Evolutionary conservation across 2,797 vertebrate genomes (phyloP).

Genomic region (Myotis myotis): DNA sequence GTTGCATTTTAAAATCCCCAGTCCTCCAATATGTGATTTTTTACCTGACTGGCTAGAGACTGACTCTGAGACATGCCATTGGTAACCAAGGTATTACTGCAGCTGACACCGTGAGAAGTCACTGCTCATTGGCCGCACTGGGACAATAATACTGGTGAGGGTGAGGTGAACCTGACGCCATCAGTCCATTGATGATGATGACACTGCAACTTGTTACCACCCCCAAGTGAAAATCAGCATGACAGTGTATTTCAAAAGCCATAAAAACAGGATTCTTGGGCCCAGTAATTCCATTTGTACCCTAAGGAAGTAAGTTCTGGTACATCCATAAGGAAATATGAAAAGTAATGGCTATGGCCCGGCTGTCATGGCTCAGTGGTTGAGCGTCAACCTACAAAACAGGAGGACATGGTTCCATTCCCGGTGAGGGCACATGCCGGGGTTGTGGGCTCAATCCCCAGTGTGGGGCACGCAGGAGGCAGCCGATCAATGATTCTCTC

Average conservation of each 20-base stretch:
- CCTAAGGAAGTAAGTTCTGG: neutral
- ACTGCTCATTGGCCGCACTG: neutral
- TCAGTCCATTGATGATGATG: neutral
- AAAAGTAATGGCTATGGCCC: neutral
- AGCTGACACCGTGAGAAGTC: neutral
- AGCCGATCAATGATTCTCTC: too few species aligned
- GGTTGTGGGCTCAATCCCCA: too few species aligned
- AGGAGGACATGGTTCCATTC: too few species aligned
- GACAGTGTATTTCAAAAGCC: neutral
- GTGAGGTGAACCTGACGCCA: neutral
- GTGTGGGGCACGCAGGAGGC: too few species aligned
- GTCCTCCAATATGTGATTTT: neutral
- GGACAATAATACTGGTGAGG: neutral
- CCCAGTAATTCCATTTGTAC: neutral
- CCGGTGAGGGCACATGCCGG: too few species aligned
- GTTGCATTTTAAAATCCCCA: neutral
- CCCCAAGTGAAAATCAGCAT: neutral
- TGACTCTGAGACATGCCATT: neutral
- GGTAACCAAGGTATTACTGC: neutral
- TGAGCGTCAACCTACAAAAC: too few species aligned
- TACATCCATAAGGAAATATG: neutral
- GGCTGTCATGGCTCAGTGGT: neutral
- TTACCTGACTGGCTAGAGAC: neutral
- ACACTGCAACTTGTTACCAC: neutral
- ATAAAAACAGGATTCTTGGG: neutral